phyloP scores from a whole-genome alignment of 2,797 vertebrate genomes.

The Phoebastria nigripes region DNA sequence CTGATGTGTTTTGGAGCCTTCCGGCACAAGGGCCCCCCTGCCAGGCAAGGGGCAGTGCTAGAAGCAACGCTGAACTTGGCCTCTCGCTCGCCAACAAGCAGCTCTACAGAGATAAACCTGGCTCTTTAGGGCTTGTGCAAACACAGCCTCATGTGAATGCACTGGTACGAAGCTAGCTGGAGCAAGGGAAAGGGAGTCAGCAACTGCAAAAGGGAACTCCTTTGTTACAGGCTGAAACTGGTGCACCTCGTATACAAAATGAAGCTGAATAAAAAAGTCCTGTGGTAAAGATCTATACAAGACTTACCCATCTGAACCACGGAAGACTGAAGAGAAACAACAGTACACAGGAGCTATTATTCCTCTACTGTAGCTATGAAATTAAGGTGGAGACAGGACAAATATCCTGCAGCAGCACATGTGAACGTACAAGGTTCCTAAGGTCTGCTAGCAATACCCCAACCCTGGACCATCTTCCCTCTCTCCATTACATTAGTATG shows the following conservation, averaged over 20 bases:
- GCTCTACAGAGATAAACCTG: not conserved
- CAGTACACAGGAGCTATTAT: not conserved
- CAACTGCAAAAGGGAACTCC: not conserved
- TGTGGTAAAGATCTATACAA: not conserved
- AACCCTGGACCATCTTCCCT: not conserved
- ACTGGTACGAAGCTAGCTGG: no score
- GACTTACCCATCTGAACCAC: not conserved
- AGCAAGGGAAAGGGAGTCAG: not conserved
- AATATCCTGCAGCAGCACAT: not conserved
- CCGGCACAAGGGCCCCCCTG: accelerated
- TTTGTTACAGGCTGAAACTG: not conserved
- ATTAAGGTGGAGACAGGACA: not conserved
- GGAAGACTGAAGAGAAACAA: not conserved
- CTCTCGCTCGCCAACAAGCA: not conserved
- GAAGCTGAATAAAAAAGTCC: not conserved
- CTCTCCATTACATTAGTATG: not conserved
- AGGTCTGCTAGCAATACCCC: not conserved
- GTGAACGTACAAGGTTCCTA: not conserved
- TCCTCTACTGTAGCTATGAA: not conserved
- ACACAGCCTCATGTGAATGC: not conserved
- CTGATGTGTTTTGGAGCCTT: not conserved
- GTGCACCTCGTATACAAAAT: not conserved
- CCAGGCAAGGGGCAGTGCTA: not conserved
- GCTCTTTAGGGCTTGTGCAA: not conserved
- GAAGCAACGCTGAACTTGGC: not conserved